Evolutionary conservation across 2,888 invertebrate species (phyloP).

Genomic region (Chaitophorus viminalis): DNA sequence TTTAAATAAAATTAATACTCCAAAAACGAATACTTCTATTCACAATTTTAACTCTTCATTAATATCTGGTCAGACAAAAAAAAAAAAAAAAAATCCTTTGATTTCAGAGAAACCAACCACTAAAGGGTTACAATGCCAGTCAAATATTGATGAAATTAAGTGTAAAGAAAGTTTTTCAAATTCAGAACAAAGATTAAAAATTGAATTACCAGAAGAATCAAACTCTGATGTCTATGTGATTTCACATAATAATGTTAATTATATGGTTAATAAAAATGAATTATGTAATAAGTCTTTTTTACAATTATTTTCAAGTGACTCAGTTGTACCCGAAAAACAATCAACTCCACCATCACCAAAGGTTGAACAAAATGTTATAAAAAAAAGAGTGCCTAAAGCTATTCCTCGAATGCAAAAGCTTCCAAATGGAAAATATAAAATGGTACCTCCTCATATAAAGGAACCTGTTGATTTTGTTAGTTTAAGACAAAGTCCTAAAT

Average conservation of each 20-base stretch:
- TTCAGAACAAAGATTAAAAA: conserved; percentile 4
- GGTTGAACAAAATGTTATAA: neutral
- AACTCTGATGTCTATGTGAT: conserved; percentile 15
- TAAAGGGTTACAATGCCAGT: neutral
- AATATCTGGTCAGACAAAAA: conserved; percentile 11
- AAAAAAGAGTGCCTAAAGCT: neutral
- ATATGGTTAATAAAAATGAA: neutral
- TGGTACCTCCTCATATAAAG: conserved; percentile 28
- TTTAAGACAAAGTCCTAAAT: too few relatives aligned
- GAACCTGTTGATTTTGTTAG: neutral
- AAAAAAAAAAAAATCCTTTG: conserved; percentile 14
- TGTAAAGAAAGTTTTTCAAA: neutral
- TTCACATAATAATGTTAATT: conserved; percentile 7
- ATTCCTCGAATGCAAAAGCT: conserved; percentile 32
- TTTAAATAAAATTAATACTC: conserved; percentile 28
- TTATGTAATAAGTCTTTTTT: neutral
- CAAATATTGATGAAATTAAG: neutral
- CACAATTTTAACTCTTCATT: neutral
- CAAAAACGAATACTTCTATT: neutral
- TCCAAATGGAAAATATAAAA: conserved; percentile 30
- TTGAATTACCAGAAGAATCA: neutral
- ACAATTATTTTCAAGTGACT: neutral
- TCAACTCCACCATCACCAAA: neutral
- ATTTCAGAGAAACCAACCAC: neutral
- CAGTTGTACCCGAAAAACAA: neutral